Conservation (phyloP, 2,797 vertebrate genomes). For the Steatocranus sp. region DNA sequence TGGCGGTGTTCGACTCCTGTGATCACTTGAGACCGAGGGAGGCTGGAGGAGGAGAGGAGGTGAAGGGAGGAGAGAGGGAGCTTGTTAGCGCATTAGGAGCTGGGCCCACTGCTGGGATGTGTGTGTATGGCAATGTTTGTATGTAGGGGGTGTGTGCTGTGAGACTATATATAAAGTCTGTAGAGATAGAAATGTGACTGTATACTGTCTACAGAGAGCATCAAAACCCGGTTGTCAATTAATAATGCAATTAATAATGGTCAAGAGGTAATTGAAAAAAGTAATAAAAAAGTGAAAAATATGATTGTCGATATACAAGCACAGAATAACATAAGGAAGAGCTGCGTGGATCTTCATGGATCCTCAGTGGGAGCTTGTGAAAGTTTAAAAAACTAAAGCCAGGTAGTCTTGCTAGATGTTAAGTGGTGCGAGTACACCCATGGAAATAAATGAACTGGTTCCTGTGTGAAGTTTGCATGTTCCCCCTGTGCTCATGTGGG, state of each 20-base stretch:
- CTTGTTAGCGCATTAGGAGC: slow-evolving; percentile 97
- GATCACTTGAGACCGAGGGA: slow-evolving; percentile 83
- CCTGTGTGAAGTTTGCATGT: background rate
- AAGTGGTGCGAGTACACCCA: background rate
- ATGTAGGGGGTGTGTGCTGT: background rate
- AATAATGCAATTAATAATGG: background rate
- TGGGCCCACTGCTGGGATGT: slow-evolving; percentile 28
- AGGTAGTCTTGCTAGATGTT: background rate
- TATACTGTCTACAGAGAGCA: background rate
- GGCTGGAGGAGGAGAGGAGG: slow-evolving; percentile 85
- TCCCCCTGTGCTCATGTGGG: background rate
- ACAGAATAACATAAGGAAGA: background rate
- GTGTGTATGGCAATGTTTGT: slow-evolving; percentile 5
- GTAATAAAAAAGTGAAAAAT: background rate
- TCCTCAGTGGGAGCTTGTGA: background rate
- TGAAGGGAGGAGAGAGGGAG: slow-evolving; percentile 88
- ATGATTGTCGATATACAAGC: background rate
- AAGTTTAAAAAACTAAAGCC: background rate
- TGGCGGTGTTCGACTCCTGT: slow-evolving; percentile 88
- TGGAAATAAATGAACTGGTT: background rate
- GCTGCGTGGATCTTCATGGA: background rate
- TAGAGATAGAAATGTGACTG: background rate
- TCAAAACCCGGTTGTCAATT: background rate
- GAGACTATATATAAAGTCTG: background rate
- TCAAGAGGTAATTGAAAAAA: background rate